A percentile compares a stretch with the other conserved stretches of the same genome.
Conservation (phyloP, 2,888 invertebrate species). For the Cosmia trapezina region DNA sequence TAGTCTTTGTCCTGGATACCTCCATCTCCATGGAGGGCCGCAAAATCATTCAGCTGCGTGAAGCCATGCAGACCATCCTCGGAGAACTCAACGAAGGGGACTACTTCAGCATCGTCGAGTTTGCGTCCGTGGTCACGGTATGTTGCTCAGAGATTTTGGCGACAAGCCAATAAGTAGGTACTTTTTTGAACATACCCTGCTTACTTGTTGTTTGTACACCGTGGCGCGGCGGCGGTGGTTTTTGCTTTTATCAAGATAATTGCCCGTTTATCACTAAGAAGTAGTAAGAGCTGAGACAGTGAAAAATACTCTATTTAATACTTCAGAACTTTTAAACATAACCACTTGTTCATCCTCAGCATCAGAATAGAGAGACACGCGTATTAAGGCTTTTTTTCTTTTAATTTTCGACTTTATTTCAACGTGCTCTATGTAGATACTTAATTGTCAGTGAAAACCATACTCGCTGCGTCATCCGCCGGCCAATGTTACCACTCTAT, state of each 20-base stretch:
- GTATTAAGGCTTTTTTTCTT: no score
- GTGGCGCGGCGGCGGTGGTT: neutral
- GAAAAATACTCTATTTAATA: no score
- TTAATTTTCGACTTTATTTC: no score
- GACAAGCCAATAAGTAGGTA: neutral
- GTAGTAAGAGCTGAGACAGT: neutral
- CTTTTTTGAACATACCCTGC: neutral
- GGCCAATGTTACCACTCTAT: neutral
- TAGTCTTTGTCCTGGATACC: slow-evolving; percentile 94
- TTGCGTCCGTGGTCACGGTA: slow-evolving; percentile 89
- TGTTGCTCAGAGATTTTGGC: slow-evolving; percentile 22
- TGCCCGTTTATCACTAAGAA: neutral
- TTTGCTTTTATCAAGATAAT: neutral
- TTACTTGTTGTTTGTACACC: neutral
- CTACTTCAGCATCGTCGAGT: slow-evolving; percentile 92
- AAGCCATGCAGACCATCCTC: slow-evolving; percentile 93
- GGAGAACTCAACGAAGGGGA: slow-evolving; percentile 91
- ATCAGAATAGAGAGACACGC: neutral
- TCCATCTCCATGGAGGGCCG: slow-evolving; percentile 94
- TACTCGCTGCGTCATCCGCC: no score
- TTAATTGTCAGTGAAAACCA: no score
- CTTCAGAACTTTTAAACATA: neutral
- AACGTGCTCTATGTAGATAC: no score
- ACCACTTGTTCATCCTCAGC: no score
- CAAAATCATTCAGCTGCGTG: slow-evolving; percentile 92